Conservation (phyloP, 2,888 invertebrate species). For the Platynereis dumerilii region DNA sequence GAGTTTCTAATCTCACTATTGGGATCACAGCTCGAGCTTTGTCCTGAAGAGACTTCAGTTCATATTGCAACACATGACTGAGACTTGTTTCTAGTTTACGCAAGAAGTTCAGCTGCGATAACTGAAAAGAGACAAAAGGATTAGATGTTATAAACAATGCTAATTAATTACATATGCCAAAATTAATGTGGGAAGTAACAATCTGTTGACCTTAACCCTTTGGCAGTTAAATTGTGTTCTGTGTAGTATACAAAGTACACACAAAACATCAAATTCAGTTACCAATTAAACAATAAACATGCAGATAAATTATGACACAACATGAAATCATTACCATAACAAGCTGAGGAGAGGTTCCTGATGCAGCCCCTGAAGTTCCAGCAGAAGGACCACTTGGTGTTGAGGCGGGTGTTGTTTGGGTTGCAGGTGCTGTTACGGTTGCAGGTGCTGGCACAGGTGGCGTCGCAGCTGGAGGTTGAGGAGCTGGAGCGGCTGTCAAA, state of each 20-base stretch:
- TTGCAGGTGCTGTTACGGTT: not conserved
- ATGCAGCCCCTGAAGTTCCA: not conserved
- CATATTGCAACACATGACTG: slow-evolving; percentile 73
- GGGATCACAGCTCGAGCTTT: slow-evolving; percentile 76
- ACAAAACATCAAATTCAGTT: no score
- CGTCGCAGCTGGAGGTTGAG: slow-evolving; percentile 8
- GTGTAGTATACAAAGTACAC: no score
- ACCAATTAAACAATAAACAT: not conserved
- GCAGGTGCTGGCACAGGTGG: slow-evolving; percentile 10
- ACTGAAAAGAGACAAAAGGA: slow-evolving; percentile 36
- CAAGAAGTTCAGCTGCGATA: slow-evolving; percentile 48
- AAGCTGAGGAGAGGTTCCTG: not conserved
- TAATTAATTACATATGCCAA: not conserved
- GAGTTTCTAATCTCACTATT: slow-evolving; percentile 70
- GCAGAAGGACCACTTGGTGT: slow-evolving; percentile 3
- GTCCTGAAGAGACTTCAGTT: slow-evolving; percentile 72
- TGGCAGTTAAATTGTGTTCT: no score
- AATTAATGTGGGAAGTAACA: not conserved
- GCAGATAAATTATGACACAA: slow-evolving; percentile 1
- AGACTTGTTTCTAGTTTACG: slow-evolving; percentile 56
- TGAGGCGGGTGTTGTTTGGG: not conserved
- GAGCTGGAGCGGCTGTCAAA: not conserved
- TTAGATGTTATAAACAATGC: not conserved
- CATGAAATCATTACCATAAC: not conserved
- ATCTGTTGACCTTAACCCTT: no score